Percentiles rank a stretch among this genome's conserved stretches.
Conservation (phyloP, 1,140 invertebrate genomes). For the Caenorhabditis inopinata region DNA sequence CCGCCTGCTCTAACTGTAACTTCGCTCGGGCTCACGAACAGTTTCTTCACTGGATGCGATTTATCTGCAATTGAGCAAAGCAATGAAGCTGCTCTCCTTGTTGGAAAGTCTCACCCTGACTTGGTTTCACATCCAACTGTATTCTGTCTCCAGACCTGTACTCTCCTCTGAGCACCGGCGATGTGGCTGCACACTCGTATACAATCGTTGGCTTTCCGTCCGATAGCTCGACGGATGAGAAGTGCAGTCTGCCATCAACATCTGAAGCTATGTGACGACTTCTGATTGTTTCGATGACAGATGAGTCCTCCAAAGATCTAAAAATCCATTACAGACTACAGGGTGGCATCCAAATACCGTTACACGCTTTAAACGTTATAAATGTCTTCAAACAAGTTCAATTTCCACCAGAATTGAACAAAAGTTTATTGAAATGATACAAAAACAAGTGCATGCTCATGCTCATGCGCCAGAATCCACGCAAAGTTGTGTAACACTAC, state of each 20-base stretch:
- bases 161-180: conserved; percentile 55
- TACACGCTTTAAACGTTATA: too few relatives aligned
- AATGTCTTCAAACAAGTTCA: too few relatives aligned
- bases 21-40: conserved; percentile 24
- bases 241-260: conserved; percentile 51
- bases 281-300: conserved; percentile 52
- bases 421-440: too few relatives aligned
- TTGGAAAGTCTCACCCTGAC: background rate
- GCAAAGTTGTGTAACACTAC: too few relatives aligned
- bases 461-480: too few relatives aligned
- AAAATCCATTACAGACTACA: too few relatives aligned
- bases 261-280: conserved; percentile 55
- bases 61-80: background rate
- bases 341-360: too few relatives aligned
- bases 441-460: too few relatives aligned
- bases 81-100: too few relatives aligned
- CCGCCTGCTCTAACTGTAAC: conserved; percentile 53
- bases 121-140: conserved; percentile 47
- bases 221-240: conserved; percentile 46
- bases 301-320: conserved; percentile 45
- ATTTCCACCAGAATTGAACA: too few relatives aligned
- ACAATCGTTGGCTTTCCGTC: conserved; percentile 52
- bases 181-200: conserved; percentile 57
- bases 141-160: conserved; percentile 56
- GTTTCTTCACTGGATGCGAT: background rate